Percentiles rank a stretch among this genome's conserved stretches.
These are phyloP conservation scores for Nudaria mundana DNA, from an alignment of 2,888 invertebrate genomes.

Conservation along the genomic window DNA sequence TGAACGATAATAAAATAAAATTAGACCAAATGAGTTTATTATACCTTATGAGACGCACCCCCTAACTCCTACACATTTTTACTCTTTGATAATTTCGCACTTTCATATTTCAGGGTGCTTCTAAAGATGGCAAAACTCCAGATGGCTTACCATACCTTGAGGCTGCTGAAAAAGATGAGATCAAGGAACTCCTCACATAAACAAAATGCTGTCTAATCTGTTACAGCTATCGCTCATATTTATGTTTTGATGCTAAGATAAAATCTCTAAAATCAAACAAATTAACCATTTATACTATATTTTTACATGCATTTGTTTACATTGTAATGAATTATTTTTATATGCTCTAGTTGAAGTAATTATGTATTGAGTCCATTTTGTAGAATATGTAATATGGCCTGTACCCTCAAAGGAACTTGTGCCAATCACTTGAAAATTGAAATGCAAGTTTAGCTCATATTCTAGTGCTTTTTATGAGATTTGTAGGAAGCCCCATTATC, in stretches of 20 bases:
- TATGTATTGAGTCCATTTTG: constrained; percentile 69
- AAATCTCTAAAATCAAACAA: constrained; percentile 52
- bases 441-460: constrained; percentile 27
- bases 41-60: too few relatives aligned
- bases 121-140: constrained; percentile 90
- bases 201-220: constrained; percentile 18
- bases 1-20: too few relatives aligned
- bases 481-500: constrained; percentile 60
- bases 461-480: constrained; percentile 36
- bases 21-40: too few relatives aligned
- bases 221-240: constrained; percentile 47
- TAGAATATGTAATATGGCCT: constrained; percentile 53
- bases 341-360: constrained; percentile 59
- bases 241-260: constrained; percentile 58
- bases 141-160: constrained; percentile 93
- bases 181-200: constrained; percentile 86
- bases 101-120: constrained; percentile 86
- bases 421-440: constrained; percentile 25
- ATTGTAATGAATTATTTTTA: constrained; percentile 74
- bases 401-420: constrained; percentile 24
- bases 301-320: constrained; percentile 79
- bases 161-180: constrained; percentile 95
- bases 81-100: too few relatives aligned
- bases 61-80: too few relatives aligned
- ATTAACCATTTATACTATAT: constrained; percentile 59